Conservation (phyloP, 2,888 invertebrate species). For the Pycnomerus fuliginosus region DNA sequence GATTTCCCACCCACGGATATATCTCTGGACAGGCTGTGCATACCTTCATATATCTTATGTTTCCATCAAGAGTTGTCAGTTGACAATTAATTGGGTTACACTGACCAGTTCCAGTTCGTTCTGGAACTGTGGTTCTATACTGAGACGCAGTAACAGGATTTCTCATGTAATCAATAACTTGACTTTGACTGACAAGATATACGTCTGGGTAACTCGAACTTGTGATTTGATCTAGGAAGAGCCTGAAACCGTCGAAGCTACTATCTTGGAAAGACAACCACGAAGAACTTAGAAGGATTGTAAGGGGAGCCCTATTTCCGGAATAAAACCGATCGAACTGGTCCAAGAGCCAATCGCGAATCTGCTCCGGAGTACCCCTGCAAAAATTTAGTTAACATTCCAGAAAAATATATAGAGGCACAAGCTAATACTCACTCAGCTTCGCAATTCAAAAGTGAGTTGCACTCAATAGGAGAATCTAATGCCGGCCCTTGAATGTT, state of each 20-base stretch:
- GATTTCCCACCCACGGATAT: slow-evolving; percentile 55
- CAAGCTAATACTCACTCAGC: no score
- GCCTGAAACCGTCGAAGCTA: slow-evolving; percentile 38
- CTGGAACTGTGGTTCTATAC: slow-evolving; percentile 27
- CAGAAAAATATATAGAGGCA: slow-evolving; percentile 10
- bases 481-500: slow-evolving; percentile 53
- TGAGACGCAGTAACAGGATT: slow-evolving; percentile 45
- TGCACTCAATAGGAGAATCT: slow-evolving; percentile 53
- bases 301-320: slow-evolving; percentile 54
- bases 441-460: no score
- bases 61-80: slow-evolving; percentile 30
- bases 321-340: slow-evolving; percentile 53
- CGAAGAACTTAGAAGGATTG: slow-evolving; percentile 53
- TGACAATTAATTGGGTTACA: slow-evolving; percentile 38
- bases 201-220: slow-evolving; percentile 45
- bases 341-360: slow-evolving; percentile 49
- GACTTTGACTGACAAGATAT: slow-evolving; percentile 50
- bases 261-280: slow-evolving; percentile 51
- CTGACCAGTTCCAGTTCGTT: slow-evolving; percentile 17
- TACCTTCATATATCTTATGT: slow-evolving; percentile 47
- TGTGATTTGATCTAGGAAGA: slow-evolving; percentile 47
- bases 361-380: slow-evolving; percentile 43
- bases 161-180: slow-evolving; percentile 52
- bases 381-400: slow-evolving; percentile 5
- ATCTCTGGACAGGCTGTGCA: slow-evolving; percentile 51